A percentile compares a stretch with the other conserved stretches of the same genome.
phyloP scores from a whole-genome alignment of 2,888 invertebrate genomes.

The Meloe dianella region DNA sequence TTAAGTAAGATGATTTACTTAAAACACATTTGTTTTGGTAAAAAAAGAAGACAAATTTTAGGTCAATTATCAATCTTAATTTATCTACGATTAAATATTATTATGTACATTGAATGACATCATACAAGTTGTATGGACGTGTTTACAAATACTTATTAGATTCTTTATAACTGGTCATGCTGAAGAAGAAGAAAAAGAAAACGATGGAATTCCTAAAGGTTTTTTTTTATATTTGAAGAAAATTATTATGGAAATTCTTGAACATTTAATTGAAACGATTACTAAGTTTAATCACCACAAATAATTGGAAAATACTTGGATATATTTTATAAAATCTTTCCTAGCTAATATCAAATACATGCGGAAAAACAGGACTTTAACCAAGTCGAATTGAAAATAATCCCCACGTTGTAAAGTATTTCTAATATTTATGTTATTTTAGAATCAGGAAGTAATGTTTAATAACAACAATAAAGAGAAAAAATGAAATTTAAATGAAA shows the following conservation, averaged over 20 bases:
- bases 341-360: not conserved
- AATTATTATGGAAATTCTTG: not conserved
- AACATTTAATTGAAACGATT: not conserved
- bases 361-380: not conserved
- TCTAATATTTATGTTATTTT: not conserved
- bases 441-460: not conserved
- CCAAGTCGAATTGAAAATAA: not conserved
- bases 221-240: not conserved
- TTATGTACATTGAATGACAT: not conserved
- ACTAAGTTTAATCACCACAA: not conserved
- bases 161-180: not conserved
- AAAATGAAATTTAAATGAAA: constrained; percentile 24
- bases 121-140: not conserved
- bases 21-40: not conserved
- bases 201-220: not conserved
- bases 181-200: not conserved
- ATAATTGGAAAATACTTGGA: not conserved
- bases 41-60: not conserved
- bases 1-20: not conserved
- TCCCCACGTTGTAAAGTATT: not conserved
- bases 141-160: not conserved
- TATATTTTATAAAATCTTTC: not conserved
- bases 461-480: not conserved
- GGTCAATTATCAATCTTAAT: not conserved
- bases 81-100: not conserved